Conservation (phyloP, 2,888 invertebrate species). For the Tinea semifulvella region DNA sequence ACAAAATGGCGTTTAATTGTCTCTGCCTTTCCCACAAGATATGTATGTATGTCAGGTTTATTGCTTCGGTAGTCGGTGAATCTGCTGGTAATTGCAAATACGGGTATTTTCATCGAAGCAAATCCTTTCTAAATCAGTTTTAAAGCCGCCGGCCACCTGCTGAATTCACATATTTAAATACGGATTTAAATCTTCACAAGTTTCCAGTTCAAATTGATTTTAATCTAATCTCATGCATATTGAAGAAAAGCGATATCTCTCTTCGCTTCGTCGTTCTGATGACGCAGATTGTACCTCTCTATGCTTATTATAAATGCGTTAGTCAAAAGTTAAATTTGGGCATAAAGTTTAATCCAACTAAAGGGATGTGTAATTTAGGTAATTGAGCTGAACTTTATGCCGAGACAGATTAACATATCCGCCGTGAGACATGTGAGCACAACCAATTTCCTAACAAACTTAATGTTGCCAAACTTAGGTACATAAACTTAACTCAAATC, state of each 20-base stretch:
- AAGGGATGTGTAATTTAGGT: slow-evolving; percentile 11
- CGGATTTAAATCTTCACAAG: background rate
- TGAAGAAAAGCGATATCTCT: background rate
- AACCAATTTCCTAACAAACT: slow-evolving; percentile 8
- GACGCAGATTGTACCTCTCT: background rate
- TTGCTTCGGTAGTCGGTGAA: no score
- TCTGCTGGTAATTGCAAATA: background rate
- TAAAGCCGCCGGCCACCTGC: slow-evolving; percentile 4
- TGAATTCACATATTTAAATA: slow-evolving; percentile 10
- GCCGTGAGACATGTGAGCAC: slow-evolving; percentile 1
- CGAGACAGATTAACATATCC: slow-evolving; percentile 6
- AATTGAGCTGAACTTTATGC: slow-evolving; percentile 7
- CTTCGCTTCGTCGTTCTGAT: background rate
- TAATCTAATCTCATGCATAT: slow-evolving; percentile 12
- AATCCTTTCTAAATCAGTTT: slow-evolving; percentile 1
- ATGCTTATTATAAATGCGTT: background rate
- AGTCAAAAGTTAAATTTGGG: background rate
- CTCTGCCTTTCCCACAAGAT: no score
- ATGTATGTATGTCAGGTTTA: no score
- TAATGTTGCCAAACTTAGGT: background rate
- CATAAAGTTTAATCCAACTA: slow-evolving; percentile 4
- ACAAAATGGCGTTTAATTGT: no score
- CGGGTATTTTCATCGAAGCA: background rate
- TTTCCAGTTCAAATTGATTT: slow-evolving; percentile 5
- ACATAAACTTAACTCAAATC: slow-evolving; percentile 8